phyloP scores from a whole-genome alignment of 2,888 invertebrate species.

The Gortyna flavago region DNA sequence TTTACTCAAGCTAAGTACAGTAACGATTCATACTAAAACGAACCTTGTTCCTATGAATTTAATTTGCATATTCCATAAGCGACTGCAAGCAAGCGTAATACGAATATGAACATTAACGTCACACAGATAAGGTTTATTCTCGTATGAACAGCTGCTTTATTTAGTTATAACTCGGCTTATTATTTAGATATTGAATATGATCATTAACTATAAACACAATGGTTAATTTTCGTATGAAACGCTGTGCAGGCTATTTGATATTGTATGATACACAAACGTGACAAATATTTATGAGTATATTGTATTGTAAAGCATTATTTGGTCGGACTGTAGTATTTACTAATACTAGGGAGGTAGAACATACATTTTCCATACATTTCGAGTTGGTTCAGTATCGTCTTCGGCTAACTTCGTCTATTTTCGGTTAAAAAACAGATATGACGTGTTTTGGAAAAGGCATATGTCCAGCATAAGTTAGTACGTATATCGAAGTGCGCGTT shows the following conservation, averaged over 20 bases:
- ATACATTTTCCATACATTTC: constrained; percentile 56
- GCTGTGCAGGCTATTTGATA: background rate
- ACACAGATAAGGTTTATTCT: background rate
- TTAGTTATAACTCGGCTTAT: background rate
- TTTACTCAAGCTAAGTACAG: background rate
- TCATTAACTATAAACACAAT: background rate
- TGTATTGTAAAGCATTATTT: constrained; percentile 67
- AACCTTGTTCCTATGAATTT: fast-evolving
- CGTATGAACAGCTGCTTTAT: background rate
- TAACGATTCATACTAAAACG: background rate
- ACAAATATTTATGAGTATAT: constrained; percentile 23
- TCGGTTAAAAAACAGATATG: background rate
- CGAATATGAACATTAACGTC: background rate
- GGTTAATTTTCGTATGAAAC: background rate
- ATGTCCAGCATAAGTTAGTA: background rate
- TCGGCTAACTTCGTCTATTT: background rate
- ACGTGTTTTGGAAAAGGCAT: background rate
- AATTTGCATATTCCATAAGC: background rate
- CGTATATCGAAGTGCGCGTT: background rate
- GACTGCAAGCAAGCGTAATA: background rate
- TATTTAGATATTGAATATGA: background rate
- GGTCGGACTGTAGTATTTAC: constrained; percentile 63
- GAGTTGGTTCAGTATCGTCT: constrained; percentile 9
- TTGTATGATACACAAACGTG: constrained; percentile 12
- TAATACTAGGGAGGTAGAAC: constrained; percentile 63